phyloP scores from a whole-genome alignment of 1,140 invertebrate species.

The Gryllus bimaculatus region DNA sequence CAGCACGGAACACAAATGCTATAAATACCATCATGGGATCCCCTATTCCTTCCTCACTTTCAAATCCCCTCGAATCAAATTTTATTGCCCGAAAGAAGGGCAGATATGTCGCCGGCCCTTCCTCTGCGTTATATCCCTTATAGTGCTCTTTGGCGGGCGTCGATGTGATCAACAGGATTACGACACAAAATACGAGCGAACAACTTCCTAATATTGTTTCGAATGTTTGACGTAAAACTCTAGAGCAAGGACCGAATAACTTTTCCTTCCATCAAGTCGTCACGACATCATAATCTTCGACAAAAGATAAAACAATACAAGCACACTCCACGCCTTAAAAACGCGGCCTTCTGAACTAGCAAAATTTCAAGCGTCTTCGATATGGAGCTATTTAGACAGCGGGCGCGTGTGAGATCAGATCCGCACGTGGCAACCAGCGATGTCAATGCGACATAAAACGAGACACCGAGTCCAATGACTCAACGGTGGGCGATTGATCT shows the following conservation, averaged over 20 bases:
- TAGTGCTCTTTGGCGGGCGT: not conserved
- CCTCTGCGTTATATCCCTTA: not conserved
- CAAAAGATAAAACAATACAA: not conserved
- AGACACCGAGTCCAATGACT: too few species aligned
- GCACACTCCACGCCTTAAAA: not conserved
- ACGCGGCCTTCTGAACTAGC: not conserved
- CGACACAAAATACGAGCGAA: not conserved
- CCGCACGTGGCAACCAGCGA: too few species aligned
- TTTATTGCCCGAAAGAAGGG: constrained; percentile 18
- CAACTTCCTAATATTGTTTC: constrained; percentile 5
- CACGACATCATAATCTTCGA: not conserved
- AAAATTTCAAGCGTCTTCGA: not conserved
- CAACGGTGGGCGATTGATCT: too few species aligned
- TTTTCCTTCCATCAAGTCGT: not conserved
- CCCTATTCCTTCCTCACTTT: not conserved
- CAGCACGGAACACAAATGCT: not conserved
- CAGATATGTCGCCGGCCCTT: not conserved
- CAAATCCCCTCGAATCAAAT: constrained; percentile 18
- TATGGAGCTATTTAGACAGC: too few species aligned
- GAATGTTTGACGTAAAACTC: not conserved
- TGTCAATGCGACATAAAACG: too few species aligned
- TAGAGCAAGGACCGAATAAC: not conserved
- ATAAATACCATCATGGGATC: constrained; percentile 15
- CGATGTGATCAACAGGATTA: not conserved
- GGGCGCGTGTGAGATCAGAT: too few species aligned